Base-by-base conservation (phyloP, 2,113 vertebrate species). In the Pogona vitticeps region DNA sequence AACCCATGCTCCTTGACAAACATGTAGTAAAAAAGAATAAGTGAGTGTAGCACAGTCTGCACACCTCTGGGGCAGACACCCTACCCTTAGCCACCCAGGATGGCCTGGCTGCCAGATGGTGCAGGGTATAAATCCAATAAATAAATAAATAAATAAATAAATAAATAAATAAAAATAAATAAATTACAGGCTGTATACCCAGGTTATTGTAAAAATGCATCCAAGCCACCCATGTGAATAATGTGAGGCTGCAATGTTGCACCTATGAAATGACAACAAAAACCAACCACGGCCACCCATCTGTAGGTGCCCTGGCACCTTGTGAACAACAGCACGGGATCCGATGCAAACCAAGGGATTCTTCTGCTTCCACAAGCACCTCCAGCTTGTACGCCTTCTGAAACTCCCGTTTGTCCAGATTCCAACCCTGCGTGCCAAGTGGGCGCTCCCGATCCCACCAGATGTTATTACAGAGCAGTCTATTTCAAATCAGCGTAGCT, bases 341-440 rank as follows among this genome's bases (percentile, higher is more conserved):
- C 82, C 67, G n/a, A 31, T 72, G 85, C 86, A 80, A 77, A 91
- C 78, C 20, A 6, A n/a, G n/a, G 15, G 71, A 38, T 20, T 78
- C 20, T 56, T 40, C 33, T 12, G 20, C 15, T 76, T 89, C n/a
- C 77, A n/a, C n/a, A n/a, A n/a, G n/a, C n/a, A n/a, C n/a, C n/a
- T n/a, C n/a, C n/a, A n/a, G n/a, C n/a, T n/a, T n/a, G n/a, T n/a
- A n/a, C n/a, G n/a, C n/a, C n/a, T n/a, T n/a, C n/a, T n/a, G n/a
- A n/a, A n/a, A n/a, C n/a, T n/a, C n/a, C n/a, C n/a, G 46, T 52
- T 70, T 91, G 90, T 89, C 31, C 86, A 82, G 85, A 6, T 40
- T 88, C 73, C 88, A 70, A 79, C 88, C 72, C 38, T 42, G 21
- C 18, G 23, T 81, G 63, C 33, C 71, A 21, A 61, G 0, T 58